Percentiles rank a stretch among this genome's conserved stretches.
Evolutionary conservation across 2,888 invertebrate genomes (phyloP).

Genomic region (Sclerodermus sp.): DNA sequence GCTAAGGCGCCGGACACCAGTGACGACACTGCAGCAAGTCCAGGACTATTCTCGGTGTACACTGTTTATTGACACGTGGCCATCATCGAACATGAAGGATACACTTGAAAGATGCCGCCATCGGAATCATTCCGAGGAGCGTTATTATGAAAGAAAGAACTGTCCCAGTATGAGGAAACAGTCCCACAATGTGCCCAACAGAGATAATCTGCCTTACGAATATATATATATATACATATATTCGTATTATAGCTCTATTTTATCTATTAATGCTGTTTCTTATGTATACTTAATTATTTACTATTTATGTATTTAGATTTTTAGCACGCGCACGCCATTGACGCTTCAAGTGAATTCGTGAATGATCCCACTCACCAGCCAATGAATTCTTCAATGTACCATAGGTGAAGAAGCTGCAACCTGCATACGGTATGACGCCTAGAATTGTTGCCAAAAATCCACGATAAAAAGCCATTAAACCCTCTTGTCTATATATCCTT

Average conservation of each 20-base stretch:
- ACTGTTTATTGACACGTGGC: slow-evolving; percentile 39
- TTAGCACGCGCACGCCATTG: no score
- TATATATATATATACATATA: no score
- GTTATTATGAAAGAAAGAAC: slow-evolving; percentile 40
- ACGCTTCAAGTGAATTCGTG: slow-evolving; percentile 8
- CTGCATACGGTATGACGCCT: slow-evolving; percentile 96
- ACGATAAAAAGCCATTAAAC: slow-evolving; percentile 74
- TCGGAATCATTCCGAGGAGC: slow-evolving; percentile 29
- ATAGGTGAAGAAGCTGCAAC: slow-evolving; percentile 95
- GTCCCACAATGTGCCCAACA: no score
- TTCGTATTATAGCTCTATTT: no score
- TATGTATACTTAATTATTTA: no score
- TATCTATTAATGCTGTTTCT: no score
- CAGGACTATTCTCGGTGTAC: slow-evolving; percentile 47
- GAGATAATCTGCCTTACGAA: no score
- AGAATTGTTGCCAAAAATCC: slow-evolving; percentile 89
- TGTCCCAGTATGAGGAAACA: no score
- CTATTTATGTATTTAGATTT: no score
- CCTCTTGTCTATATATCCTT: slow-evolving; percentile 77
- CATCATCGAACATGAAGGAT: slow-evolving; percentile 44
- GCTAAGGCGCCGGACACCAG: slow-evolving; percentile 86
- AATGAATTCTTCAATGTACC: slow-evolving; percentile 87
- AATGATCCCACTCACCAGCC: slow-evolving; percentile 62
- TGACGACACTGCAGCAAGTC: slow-evolving; percentile 63
- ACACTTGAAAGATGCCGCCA: slow-evolving; percentile 34